A percentile compares a stretch with the other conserved stretches of the same genome.
Evolutionary conservation across 2,888 invertebrate genomes (phyloP).

Genomic region (Bombyx huttoni): DNA sequence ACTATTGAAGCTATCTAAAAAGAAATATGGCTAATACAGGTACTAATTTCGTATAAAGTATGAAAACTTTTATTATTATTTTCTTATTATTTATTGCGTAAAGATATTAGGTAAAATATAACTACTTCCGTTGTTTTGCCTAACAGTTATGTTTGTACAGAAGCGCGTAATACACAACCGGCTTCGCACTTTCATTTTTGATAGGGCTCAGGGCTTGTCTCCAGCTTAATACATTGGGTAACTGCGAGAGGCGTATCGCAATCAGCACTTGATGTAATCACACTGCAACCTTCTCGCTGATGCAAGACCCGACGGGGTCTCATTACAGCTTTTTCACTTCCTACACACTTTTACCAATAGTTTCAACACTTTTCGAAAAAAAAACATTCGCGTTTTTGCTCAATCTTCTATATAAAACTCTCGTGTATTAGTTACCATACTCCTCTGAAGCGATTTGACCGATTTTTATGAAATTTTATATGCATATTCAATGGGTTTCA

Average conservation of each 20-base stretch:
- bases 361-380: neutral
- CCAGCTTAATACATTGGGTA: constrained; percentile 36
- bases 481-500: too few species aligned
- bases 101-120: neutral
- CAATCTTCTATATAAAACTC: too few species aligned
- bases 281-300: constrained; percentile 62
- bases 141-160: neutral
- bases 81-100: neutral
- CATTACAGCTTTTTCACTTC: constrained; percentile 1
- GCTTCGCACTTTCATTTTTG: constrained; percentile 3
- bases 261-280: constrained; percentile 56
- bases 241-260: constrained; percentile 34
- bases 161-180: neutral
- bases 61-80: too few species aligned
- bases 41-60: too few species aligned
- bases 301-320: constrained; percentile 46
- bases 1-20: too few species aligned
- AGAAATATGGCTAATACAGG: too few species aligned
- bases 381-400: too few species aligned
- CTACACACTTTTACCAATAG: neutral
- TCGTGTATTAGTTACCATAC: too few species aligned
- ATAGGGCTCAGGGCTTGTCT: constrained; percentile 16
- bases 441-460: too few species aligned
- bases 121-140: neutral
- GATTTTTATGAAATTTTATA: too few species aligned